Conservation (phyloP, 2,888 invertebrate genomes). For the Yponomeuta sedellus region DNA sequence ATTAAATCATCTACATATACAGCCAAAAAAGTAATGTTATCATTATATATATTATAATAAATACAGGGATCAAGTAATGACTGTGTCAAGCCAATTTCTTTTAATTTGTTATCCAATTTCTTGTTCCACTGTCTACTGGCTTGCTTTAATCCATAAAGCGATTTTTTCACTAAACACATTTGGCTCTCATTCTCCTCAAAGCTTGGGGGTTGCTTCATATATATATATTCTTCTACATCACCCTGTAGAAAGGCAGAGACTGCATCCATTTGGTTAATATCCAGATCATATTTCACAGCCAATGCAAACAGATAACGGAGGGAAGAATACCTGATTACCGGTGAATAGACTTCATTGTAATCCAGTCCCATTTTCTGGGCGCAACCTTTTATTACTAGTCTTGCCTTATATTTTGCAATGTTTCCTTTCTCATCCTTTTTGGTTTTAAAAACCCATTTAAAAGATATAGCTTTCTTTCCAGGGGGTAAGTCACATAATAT, state of each 20-base stretch:
- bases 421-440: constrained; percentile 26
- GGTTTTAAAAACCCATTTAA: constrained; percentile 29
- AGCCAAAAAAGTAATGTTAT: constrained; percentile 16
- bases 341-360: constrained; percentile 17
- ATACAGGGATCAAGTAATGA: constrained; percentile 20
- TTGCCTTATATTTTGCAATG: constrained; percentile 18
- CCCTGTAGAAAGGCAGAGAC: constrained; percentile 16
- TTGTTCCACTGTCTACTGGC: no score
- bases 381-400: constrained; percentile 18
- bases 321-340: constrained; percentile 15
- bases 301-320: constrained; percentile 7
- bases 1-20: constrained; percentile 22
- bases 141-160: constrained; percentile 21
- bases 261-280: constrained; percentile 17
- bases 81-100: constrained; percentile 16
- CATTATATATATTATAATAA: constrained; percentile 16
- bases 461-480: constrained; percentile 24
- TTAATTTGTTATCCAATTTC: constrained; percentile 15
- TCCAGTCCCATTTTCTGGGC: constrained; percentile 13
- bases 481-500: constrained; percentile 23
- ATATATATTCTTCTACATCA: constrained; percentile 15
- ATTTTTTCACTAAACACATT: constrained; percentile 19
- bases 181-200: constrained; percentile 16
- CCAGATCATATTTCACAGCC: constrained; percentile 15
- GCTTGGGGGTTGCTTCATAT: constrained; percentile 14